phyloP scores from a whole-genome alignment of 2,888 invertebrate genomes.

The Cancer borealis region DNA sequence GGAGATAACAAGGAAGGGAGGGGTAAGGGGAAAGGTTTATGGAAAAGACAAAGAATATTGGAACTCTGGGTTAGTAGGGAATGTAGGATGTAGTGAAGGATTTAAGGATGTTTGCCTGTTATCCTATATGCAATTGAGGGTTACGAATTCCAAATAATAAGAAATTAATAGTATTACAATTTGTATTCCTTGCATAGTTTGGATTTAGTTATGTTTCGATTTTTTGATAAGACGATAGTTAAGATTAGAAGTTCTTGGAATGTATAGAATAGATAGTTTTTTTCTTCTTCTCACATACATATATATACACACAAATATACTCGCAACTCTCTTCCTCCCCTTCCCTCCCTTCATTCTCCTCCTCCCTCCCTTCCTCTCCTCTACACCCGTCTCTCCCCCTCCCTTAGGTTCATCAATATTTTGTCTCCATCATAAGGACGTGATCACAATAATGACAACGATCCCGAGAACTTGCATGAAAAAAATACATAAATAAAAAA shows the following conservation, averaged over 20 bases:
- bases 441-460: slow-evolving; percentile 25
- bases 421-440: background rate
- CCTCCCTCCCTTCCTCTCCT: background rate
- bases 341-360: background rate
- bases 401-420: slow-evolving; percentile 26
- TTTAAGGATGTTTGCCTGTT: background rate
- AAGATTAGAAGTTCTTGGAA: too few relatives aligned
- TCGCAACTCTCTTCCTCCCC: background rate
- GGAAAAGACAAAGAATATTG: background rate
- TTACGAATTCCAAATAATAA: background rate
- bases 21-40: background rate
- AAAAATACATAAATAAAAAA: background rate
- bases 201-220: background rate
- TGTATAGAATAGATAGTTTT: too few relatives aligned
- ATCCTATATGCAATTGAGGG: background rate
- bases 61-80: background rate
- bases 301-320: background rate
- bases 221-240: background rate
- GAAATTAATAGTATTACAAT: background rate
- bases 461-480: background rate
- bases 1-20: too few relatives aligned
- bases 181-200: background rate
- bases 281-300: background rate
- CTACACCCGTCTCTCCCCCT: background rate
- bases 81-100: background rate